Evolutionary conservation across 1,140 invertebrate genomes (phyloP), one percentile per base, ranked within the genome.

Genomic region (Ips nitidus): DNA sequence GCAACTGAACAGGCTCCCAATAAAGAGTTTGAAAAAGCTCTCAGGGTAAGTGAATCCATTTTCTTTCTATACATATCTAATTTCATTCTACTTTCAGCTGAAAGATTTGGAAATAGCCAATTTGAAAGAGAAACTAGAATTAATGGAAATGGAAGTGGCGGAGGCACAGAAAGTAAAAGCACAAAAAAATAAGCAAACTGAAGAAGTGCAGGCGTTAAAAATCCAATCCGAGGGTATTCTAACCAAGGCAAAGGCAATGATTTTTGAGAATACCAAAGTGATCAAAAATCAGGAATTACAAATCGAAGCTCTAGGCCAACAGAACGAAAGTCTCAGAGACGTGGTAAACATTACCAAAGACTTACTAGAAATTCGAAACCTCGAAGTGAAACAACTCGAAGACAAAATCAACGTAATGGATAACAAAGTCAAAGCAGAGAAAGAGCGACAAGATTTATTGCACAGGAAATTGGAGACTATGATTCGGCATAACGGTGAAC

Each of bases 271-370:
- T 73, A 88, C 86, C 1, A 89, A 89, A 82, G 83, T 88, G 72
- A 86, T 87, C 61, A 88, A 88, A 74, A 90, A 90, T 77, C 89
- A 91, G 77, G 89, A 91, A 78, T 81, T 89, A 68, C 89, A 91
- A 76, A 91, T 91, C 42, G 85, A 85, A 47, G 89, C 89, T 0
- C 77, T 91, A 4, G 87, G 84, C 22, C 86, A 85, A 41, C 90
- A 92, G 76, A 88, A 91, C 2, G 79, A 84, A 36, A 90, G 90
- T 1, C 80, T 92, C 37, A 91, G 91, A 78, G 91, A 93, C 71
- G 91, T 93, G 1, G 85, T 91, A 5, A 80, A 83, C 4, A 91
- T 92, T 52, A 92, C 90, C 1, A 91, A 91, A 75, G 89, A 92
- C 73, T 80, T 93, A 60, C 79, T 92, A 8, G 87, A 89, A 66